Evolutionary conservation across 1,140 invertebrate genomes (phyloP).

Genomic region (Cydia fagiglandana): DNA sequence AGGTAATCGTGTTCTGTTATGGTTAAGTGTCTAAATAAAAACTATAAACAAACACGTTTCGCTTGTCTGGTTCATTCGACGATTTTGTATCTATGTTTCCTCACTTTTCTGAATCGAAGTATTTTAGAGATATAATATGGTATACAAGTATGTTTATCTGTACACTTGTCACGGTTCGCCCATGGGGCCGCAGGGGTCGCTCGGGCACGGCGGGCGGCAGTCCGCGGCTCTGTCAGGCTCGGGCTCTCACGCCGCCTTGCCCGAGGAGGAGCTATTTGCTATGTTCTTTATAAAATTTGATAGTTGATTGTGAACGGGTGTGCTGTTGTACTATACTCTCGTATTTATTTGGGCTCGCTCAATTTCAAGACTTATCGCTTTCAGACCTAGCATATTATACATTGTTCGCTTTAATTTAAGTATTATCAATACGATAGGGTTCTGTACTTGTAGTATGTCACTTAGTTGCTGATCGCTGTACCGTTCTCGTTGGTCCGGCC

Average conservation of each 20-base stretch:
- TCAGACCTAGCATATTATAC: slow-evolving; percentile 65
- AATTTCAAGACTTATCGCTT: slow-evolving; percentile 77
- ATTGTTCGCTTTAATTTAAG: slow-evolving; percentile 51
- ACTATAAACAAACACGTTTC: slow-evolving; percentile 69
- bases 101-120: slow-evolving; percentile 41
- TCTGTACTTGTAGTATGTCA: slow-evolving; percentile 72
- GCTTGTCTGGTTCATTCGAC: slow-evolving; percentile 57
- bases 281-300: slow-evolving; percentile 1
- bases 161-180: slow-evolving; percentile 15
- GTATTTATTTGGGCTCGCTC: slow-evolving; percentile 74
- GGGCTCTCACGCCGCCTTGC: neutral
- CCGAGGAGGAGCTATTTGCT: neutral
- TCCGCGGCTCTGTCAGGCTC: neutral
- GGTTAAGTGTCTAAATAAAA: slow-evolving; percentile 40
- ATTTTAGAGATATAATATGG: slow-evolving; percentile 14
- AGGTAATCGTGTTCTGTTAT: slow-evolving; percentile 61
- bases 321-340: slow-evolving; percentile 58
- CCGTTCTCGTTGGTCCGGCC: slow-evolving; percentile 60
- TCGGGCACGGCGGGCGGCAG: neutral
- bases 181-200: neutral
- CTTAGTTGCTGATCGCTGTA: slow-evolving; percentile 71
- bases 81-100: slow-evolving; percentile 34
- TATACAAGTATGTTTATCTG: slow-evolving; percentile 9
- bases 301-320: slow-evolving; percentile 65
- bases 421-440: slow-evolving; percentile 68